These are phyloP conservation scores for Hesperia comma DNA, from an alignment of 2,888 invertebrate species.

Conservation along the genomic window DNA sequence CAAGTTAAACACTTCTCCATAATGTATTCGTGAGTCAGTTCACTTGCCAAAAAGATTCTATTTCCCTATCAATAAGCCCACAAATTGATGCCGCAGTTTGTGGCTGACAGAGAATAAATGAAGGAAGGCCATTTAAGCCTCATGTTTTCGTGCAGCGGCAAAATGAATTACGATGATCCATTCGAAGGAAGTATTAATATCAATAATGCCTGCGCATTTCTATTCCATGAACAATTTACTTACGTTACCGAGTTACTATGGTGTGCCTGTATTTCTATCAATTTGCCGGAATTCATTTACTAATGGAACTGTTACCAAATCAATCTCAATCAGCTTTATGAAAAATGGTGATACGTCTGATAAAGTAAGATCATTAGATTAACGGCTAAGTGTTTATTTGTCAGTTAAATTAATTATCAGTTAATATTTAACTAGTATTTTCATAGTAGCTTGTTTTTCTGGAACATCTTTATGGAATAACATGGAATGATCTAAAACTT, in stretches of 20 bases:
- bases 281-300: conserved; percentile 15
- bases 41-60: conserved; percentile 27
- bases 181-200: conserved; percentile 36
- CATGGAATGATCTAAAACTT: no score
- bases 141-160: conserved; percentile 35
- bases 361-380: background rate
- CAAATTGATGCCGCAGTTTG: conserved; percentile 36
- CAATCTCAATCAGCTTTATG: background rate
- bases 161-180: conserved; percentile 37
- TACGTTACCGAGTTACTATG: conserved; percentile 21
- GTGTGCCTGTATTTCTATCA: conserved; percentile 5
- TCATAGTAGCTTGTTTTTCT: no score
- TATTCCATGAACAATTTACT: conserved; percentile 35
- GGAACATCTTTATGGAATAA: no score
- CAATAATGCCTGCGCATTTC: conserved; percentile 34
- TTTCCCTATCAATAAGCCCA: conserved; percentile 33
- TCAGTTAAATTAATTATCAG: background rate
- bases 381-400: background rate
- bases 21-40: conserved; percentile 9
- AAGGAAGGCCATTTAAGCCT: conserved; percentile 33
- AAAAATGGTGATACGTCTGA: background rate
- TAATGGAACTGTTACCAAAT: conserved; percentile 10
- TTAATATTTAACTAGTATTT: background rate
- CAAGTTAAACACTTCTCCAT: background rate
- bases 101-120: conserved; percentile 38